Evolutionary conservation across 1,140 invertebrate genomes (phyloP).

Genomic region (Scaptomyza hsui): DNA sequence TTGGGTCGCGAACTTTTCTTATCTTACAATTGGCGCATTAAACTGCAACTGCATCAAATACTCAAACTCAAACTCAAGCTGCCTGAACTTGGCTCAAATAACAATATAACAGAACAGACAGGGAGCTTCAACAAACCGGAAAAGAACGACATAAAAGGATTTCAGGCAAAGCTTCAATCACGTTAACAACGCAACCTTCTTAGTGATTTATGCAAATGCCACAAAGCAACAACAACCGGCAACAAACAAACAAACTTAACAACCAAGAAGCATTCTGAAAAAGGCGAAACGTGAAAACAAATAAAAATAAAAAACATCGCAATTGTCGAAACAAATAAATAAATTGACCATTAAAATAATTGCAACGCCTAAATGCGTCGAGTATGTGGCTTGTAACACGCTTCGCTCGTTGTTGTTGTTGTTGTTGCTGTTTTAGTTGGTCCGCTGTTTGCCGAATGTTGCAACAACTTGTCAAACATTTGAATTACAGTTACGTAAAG

Average conservation of each 20-base stretch:
- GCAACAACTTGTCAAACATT: slow-evolving; percentile 83
- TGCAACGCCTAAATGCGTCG: slow-evolving; percentile 80
- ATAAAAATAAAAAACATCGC: slow-evolving; percentile 46
- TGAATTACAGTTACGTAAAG: slow-evolving; percentile 81
- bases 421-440: slow-evolving; percentile 43
- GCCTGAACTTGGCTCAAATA: slow-evolving; percentile 7
- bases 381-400: slow-evolving; percentile 77
- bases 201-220: slow-evolving; percentile 64
- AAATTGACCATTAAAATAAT: slow-evolving; percentile 83
- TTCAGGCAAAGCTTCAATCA: slow-evolving; percentile 72
- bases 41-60: slow-evolving; percentile 14
- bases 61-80: neutral
- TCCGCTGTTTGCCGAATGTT: slow-evolving; percentile 62
- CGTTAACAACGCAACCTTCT: slow-evolving; percentile 52
- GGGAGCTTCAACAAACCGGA: slow-evolving; percentile 10
- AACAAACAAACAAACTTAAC: slow-evolving; percentile 13
- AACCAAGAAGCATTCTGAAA: slow-evolving; percentile 66
- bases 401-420: slow-evolving; percentile 56
- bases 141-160: slow-evolving; percentile 49
- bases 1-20: slow-evolving; percentile 35
- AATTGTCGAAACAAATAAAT: slow-evolving; percentile 73
- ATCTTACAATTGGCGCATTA: slow-evolving; percentile 45
- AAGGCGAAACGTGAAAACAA: slow-evolving; percentile 62
- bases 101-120: neutral
- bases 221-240: slow-evolving; percentile 25